Conservation (phyloP, 1,140 invertebrate genomes). For the Helicorthomorpha holstii region DNA sequence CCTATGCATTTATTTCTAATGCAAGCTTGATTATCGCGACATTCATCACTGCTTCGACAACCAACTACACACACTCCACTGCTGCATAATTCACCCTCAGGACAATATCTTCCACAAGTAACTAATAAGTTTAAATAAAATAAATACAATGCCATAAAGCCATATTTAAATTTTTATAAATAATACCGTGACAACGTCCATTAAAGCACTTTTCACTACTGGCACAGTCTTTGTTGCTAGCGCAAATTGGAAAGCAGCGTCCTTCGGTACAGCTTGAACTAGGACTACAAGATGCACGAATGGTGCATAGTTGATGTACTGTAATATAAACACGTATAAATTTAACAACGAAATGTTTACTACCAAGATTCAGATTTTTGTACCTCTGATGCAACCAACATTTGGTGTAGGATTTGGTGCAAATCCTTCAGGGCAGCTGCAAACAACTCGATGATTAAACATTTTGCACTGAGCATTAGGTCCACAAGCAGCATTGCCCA, state of each 20-base stretch:
- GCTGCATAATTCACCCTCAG: conserved; percentile 65
- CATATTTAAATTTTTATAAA: no score
- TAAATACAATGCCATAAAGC: no score
- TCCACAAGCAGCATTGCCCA: conserved; percentile 50
- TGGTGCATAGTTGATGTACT: conserved; percentile 31
- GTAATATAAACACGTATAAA: not conserved
- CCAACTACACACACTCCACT: conserved; percentile 54
- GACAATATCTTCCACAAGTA: conserved; percentile 50
- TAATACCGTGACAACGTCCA: conserved; percentile 31
- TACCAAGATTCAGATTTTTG: not conserved
- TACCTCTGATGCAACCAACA: conserved; percentile 52
- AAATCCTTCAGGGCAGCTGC: conserved; percentile 54
- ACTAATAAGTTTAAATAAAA: no score
- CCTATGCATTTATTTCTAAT: conserved; percentile 50
- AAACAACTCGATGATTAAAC: conserved; percentile 59
- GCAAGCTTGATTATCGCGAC: conserved; percentile 39
- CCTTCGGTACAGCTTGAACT: conserved; percentile 46
- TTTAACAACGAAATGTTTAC: no score
- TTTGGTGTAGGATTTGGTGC: conserved; percentile 59
- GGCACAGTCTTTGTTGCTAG: conserved; percentile 49
- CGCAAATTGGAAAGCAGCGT: conserved; percentile 53
- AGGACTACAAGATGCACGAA: conserved; percentile 53
- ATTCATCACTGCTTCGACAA: conserved; percentile 62
- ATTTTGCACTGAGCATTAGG: conserved; percentile 65
- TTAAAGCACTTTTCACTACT: conserved; percentile 54